phyloP scores from a whole-genome alignment of 2,797 vertebrate species.

The Cheirogaleus major region DNA sequence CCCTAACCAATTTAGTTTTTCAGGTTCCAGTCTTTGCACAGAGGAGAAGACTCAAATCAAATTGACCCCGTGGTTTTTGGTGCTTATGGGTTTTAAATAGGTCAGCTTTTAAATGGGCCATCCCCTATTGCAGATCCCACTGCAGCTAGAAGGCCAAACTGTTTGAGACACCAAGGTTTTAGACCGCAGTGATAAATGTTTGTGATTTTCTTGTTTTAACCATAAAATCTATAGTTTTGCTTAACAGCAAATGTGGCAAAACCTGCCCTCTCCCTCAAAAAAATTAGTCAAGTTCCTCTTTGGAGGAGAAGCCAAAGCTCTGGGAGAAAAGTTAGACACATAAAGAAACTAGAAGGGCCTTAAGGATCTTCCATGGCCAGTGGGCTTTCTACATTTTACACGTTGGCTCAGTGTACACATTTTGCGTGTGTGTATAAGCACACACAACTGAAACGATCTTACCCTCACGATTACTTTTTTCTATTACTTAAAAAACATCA shows the following conservation, averaged over 20 bases:
- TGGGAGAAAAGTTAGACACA: neutral
- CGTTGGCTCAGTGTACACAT: neutral
- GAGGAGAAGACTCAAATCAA: slow-evolving; percentile 57
- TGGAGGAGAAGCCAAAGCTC: neutral
- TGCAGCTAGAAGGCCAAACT: slow-evolving; percentile 66
- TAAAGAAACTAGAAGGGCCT: neutral
- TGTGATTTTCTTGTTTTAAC: slow-evolving; percentile 10
- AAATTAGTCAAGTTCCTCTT: neutral
- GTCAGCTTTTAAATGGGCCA: slow-evolving; percentile 79
- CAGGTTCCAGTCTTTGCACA: slow-evolving; percentile 33
- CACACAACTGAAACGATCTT: neutral
- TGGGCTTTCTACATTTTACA: neutral
- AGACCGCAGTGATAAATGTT: neutral
- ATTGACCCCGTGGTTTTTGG: slow-evolving; percentile 62
- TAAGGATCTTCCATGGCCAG: neutral
- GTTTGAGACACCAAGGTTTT: neutral
- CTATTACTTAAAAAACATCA: neutral
- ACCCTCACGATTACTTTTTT: neutral
- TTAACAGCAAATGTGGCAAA: neutral
- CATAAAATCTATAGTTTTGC: neutral
- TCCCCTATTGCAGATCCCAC: slow-evolving; percentile 54
- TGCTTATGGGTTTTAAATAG: slow-evolving; percentile 76
- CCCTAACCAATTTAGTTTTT: slow-evolving; percentile 56
- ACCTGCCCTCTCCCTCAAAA: neutral
- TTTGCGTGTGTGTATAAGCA: neutral